Base-by-base conservation (phyloP, 1,140 invertebrate species). In the Pseudachorutes palmiensis region DNA sequence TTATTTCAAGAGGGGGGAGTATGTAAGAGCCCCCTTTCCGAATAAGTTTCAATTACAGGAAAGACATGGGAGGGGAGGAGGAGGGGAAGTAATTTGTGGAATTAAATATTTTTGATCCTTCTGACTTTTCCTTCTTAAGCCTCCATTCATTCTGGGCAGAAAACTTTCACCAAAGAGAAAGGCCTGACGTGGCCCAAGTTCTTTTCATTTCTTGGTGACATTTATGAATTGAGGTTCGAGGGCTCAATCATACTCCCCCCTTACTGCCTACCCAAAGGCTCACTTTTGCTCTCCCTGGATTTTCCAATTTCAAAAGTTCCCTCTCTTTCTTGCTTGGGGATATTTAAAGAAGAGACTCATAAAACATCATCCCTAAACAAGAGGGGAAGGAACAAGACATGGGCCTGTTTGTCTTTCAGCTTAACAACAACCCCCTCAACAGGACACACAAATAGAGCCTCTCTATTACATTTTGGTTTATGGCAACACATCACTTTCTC, bases 31-130 rank as follows among this genome's bases (percentile, higher is more conserved):
- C n/a, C n/a, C n/a, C n/a, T n/a, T n/a, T n/a, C n/a, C n/a, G n/a
- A 45, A 45, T 45, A 45, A 45, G 36, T 45, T 45, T 45, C 36
- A 45, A 45, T 45, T 45, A 45, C n/a, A n/a, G n/a, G n/a, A n/a
- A n/a, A n/a, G n/a, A n/a, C 36, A 41, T 41, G 5, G 36, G 19
- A 19, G 36, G 19, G 12, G 51, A 55, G 5, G 24, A 55, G 51
- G 51, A 55, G 51, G 24, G 24, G 36, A 45, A 55, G 51, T 55
- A 55, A 55, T 55, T 55, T 55, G 51, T 55, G 24, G 51, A 55
- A 55, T 55, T 55, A 55, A 55, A 55, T 55, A 55, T 55, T 55
- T 55, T 24, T 55, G 51, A 55, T 55, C 51, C 24, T 55, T 55
- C 24, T 55, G 5, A 9, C 24, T 19, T 26, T 55, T 24, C 24